Evolutionary conservation across 2,797 vertebrate genomes (phyloP).

Genomic region (Xenentodon cancila): DNA sequence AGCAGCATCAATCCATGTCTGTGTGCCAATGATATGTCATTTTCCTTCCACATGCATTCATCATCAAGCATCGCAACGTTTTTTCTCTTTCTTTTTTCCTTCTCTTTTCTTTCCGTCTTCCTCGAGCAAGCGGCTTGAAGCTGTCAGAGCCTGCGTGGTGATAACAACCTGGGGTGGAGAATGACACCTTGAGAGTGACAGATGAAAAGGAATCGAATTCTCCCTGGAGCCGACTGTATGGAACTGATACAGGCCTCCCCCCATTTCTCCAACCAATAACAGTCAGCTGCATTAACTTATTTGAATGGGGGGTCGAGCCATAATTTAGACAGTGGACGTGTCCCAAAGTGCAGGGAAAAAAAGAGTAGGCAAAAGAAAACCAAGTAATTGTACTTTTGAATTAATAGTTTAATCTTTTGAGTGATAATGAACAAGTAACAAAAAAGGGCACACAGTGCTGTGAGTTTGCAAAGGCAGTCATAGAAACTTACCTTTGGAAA

Average conservation of each 20-base stretch:
- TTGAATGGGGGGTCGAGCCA: conserved; percentile 89
- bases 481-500: conserved; percentile 39
- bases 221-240: conserved; percentile 87
- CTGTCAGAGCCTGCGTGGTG: conserved; percentile 86
- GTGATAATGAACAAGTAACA: conserved; percentile 62
- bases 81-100: conserved; percentile 29
- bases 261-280: conserved; percentile 78
- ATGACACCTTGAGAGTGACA: conserved; percentile 90
- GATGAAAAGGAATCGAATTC: conserved; percentile 89
- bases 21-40: conserved; percentile 72
- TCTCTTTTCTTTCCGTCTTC: conserved; percentile 19
- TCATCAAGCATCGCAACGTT: conserved; percentile 61
- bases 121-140: conserved; percentile 83
- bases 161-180: conserved; percentile 91
- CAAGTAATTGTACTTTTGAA: conserved; percentile 86
- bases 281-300: conserved; percentile 89
- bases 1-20: conserved; percentile 68
- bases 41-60: conserved; percentile 68
- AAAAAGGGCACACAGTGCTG: conserved; percentile 20
- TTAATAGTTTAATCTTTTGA: conserved; percentile 88
- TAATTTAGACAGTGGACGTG: conserved; percentile 84
- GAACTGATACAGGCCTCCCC: conserved; percentile 86
- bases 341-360: conserved; percentile 69
- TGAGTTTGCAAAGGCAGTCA: conserved; percentile 41
- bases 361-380: conserved; percentile 59